Base-by-base conservation (phyloP, 2,797 vertebrate species). In the Eurystomus glaucurus region DNA sequence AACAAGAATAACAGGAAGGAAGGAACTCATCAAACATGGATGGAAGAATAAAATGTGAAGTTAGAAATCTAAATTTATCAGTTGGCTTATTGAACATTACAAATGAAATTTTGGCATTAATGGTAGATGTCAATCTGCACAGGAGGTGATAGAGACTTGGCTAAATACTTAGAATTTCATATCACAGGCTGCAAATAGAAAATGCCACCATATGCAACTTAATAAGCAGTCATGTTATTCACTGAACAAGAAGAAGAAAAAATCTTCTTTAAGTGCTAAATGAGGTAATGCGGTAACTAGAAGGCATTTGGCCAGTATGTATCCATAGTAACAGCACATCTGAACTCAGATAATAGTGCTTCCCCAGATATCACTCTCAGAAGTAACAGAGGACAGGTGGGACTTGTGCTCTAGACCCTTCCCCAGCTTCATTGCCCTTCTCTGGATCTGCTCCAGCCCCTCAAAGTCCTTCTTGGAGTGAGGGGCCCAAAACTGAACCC, bases 181-280 rank as follows among this genome's bases (percentile, higher is more conserved):
- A 46, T 22, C 70, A 85, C 46, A 85, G 41, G n/a, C 78, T 57
- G 33, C 46, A 85, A 74, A 90, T 14, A 39, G 57, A 78, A 93
- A 95, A 90, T 85, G 55, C 28, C 86, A 90, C 70, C 89, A 75
- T 62, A 75, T 75, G 66, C 21, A 83, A 58, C 75, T 82, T 54
- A 87, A 33, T 57, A 78, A 85, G 46, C 23, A 80, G 25, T 61
- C 26, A 1, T 35, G 46, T 61, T 74, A 70, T 11, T 48, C 78
- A 57, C 19, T 80, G 57, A 85, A 92, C 39, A 76, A 79, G 52
- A 10, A 69, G 61, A 57, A 93, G 9, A 26, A 52, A 68, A 65
- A 43, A 31, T 28, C 45, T 54, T 46, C 33, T 62, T 91, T 29
- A 72, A 87, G 51, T 74, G 45, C 28, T 85, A 78, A 85, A 90